These are phyloP conservation scores for Aldrovandia affinis DNA, from an alignment of 2,797 vertebrate genomes.

Conservation along the genomic window DNA sequence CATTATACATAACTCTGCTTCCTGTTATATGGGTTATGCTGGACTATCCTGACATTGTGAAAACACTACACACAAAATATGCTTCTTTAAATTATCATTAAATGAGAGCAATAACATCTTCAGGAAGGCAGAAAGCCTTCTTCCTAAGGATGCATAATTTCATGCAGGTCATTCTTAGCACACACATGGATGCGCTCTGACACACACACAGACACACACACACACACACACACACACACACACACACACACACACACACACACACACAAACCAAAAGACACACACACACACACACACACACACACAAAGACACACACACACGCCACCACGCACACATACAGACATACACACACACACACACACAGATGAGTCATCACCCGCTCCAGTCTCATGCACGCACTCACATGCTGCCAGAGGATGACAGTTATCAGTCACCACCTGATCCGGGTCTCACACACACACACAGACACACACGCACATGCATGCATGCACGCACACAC, in stretches of 20 bases:
- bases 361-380: too few species aligned
- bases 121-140: background rate
- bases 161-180: too few species aligned
- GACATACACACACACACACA: slow-evolving; percentile 24
- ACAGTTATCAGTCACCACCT: too few species aligned
- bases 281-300: background rate
- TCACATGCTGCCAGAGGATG: too few species aligned
- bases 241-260: too few species aligned
- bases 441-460: background rate
- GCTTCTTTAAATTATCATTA: background rate
- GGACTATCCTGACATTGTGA: background rate
- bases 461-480: background rate
- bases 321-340: background rate
- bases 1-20: background rate
- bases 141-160: too few species aligned
- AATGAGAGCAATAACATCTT: background rate
- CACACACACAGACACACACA: too few species aligned
- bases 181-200: too few species aligned
- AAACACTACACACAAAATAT: background rate
- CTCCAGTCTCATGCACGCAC: too few species aligned
- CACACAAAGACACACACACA: background rate
- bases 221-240: too few species aligned
- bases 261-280: background rate
- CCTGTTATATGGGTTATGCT: background rate
- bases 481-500: background rate